phyloP scores from a whole-genome alignment of 1,140 invertebrate genomes.

The Centruroides vittatus region DNA sequence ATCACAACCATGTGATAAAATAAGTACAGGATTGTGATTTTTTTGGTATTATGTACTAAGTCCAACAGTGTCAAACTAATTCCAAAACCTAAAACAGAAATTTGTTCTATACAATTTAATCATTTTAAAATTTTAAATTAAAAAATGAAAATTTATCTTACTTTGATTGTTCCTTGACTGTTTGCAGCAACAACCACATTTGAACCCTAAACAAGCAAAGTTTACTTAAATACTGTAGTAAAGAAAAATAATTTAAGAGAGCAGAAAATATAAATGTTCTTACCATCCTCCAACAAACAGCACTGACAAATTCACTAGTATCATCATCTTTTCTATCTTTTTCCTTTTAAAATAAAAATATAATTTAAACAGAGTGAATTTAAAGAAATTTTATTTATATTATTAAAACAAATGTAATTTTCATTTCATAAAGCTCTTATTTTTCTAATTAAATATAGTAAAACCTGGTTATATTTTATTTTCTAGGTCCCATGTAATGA shows the following conservation, averaged over 20 bases:
- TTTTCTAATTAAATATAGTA: too few species aligned
- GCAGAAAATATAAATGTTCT: constrained; percentile 12
- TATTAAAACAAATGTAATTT: too few species aligned
- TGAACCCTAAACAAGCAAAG: constrained; percentile 41
- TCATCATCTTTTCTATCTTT: constrained; percentile 62
- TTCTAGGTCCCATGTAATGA: too few species aligned
- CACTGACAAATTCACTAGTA: constrained; percentile 85
- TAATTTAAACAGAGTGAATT: background rate
- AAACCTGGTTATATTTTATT: too few species aligned
- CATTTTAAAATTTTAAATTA: background rate
- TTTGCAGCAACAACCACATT: constrained; percentile 88
- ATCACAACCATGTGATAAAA: too few species aligned
- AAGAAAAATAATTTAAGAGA: background rate
- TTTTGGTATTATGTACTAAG: background rate
- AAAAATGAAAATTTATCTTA: constrained; percentile 24
- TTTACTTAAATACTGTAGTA: background rate
- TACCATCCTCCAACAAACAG: constrained; percentile 75
- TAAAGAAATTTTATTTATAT: too few species aligned
- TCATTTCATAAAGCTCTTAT: too few species aligned
- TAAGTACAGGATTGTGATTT: background rate
- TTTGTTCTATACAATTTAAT: background rate
- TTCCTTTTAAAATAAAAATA: constrained; percentile 34
- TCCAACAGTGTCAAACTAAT: constrained; percentile 37
- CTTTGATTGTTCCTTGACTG: constrained; percentile 84
- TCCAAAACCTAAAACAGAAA: constrained; percentile 36